Percentiles rank a stretch among this genome's conserved stretches.
Conservation (phyloP, 23 tunicate species). For the Botrylloides violaceus region DNA sequence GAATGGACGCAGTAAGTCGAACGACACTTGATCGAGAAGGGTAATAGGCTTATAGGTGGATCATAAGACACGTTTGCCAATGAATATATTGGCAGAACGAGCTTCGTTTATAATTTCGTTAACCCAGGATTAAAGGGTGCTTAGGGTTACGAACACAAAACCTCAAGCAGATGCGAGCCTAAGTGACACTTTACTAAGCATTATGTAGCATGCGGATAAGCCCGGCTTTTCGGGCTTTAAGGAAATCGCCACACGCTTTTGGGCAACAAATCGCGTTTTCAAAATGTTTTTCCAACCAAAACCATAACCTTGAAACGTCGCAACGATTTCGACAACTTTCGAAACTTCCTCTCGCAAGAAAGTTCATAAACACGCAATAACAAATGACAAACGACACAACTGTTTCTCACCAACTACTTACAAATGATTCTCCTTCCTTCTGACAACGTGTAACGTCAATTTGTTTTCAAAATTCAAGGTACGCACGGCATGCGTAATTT, state of each 20-base stretch:
- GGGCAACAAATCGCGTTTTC: background rate
- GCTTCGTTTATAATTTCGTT: constrained; percentile 10
- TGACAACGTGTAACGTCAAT: too few species aligned
- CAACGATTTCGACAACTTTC: too few species aligned
- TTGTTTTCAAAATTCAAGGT: too few species aligned
- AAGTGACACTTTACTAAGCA: background rate
- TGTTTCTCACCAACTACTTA: too few species aligned
- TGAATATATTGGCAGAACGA: background rate
- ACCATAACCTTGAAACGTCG: too few species aligned
- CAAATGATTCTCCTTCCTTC: too few species aligned
- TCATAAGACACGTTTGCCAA: background rate
- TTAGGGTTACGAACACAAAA: background rate
- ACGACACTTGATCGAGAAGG: background rate
- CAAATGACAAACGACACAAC: too few species aligned
- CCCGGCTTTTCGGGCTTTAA: background rate
- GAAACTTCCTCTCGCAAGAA: too few species aligned
- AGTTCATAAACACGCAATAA: too few species aligned
- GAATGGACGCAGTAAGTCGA: background rate
- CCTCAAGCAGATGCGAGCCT: constrained; percentile 7
- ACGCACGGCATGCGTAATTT: too few species aligned
- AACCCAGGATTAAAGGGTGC: constrained; percentile 11
- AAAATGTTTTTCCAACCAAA: too few species aligned
- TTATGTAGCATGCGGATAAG: background rate
- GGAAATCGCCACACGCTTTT: background rate
- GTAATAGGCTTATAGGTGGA: constrained; percentile 15